A percentile compares a stretch with the other conserved stretches of the same genome.
phyloP scores from a whole-genome alignment of 1,140 invertebrate species.

The Eumeta japonica region DNA sequence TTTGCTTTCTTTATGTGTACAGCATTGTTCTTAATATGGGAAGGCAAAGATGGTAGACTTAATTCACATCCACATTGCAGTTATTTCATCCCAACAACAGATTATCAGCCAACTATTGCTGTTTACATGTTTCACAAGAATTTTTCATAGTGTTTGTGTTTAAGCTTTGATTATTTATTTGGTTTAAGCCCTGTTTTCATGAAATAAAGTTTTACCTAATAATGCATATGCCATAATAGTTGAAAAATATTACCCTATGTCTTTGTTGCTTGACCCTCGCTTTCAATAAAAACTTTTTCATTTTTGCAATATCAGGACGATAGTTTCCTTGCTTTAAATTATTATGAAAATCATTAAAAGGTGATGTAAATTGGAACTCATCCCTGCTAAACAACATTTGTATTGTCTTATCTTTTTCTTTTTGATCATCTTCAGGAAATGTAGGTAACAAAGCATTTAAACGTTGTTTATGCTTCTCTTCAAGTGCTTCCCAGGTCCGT shows the following conservation, averaged over 20 bases:
- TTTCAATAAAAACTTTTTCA: conserved; percentile 51
- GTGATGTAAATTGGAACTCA: conserved; percentile 71
- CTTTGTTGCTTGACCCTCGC: conserved; percentile 46
- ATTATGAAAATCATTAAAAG: conserved; percentile 65
- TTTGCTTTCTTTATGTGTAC: no score
- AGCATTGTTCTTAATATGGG: no score
- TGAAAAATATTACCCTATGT: conserved; percentile 36
- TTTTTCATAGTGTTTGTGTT: no score
- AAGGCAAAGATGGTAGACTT: no score
- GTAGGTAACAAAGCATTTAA: conserved; percentile 66
- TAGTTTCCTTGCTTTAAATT: conserved; percentile 70
- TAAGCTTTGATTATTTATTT: no score
- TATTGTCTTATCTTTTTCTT: conserved; percentile 67
- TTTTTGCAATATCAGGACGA: conserved; percentile 62
- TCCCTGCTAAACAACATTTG: conserved; percentile 67
- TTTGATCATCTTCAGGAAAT: conserved; percentile 66
- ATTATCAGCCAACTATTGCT: no score
- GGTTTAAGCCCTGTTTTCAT: no score
- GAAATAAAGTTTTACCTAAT: no score
- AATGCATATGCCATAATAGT: no score
- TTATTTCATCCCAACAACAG: no score
- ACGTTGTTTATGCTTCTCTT: conserved; percentile 62
- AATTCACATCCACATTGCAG: no score
- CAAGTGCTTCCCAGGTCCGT: conserved; percentile 65
- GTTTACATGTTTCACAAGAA: no score